Evolutionary conservation across 2,797 vertebrate genomes (phyloP).

Genomic region (Falco novaeseelandiae): DNA sequence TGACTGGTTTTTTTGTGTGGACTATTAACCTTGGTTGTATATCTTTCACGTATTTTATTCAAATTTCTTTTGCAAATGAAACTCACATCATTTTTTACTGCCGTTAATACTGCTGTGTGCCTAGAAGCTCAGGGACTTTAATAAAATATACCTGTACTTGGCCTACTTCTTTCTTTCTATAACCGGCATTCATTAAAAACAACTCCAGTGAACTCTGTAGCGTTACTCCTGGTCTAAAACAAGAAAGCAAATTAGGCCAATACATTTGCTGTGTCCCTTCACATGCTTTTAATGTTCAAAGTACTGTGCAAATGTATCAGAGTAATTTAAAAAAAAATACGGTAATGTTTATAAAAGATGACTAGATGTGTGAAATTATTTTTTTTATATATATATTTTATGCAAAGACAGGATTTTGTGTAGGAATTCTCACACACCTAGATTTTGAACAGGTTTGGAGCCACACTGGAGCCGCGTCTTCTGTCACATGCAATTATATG

Average conservation of each 20-base stretch:
- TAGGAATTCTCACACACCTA: neutral
- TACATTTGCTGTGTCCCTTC: neutral
- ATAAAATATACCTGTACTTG: slow-evolving; percentile 25
- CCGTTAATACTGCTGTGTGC: neutral
- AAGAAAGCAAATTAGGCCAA: neutral
- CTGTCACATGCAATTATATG: neutral
- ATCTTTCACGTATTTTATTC: neutral
- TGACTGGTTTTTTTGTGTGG: neutral
- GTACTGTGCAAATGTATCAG: neutral
- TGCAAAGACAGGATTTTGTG: neutral
- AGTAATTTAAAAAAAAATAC: neutral
- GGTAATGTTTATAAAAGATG: neutral
- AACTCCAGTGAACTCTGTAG: neutral
- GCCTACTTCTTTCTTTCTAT: slow-evolving; percentile 5
- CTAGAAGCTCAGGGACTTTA: neutral
- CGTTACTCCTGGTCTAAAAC: neutral
- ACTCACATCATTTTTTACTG: neutral
- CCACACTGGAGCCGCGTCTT: neutral
- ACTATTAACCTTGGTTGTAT: neutral
- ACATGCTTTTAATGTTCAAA: neutral
- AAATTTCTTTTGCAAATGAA: neutral
- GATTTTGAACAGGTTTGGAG: neutral
- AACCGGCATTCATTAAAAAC: neutral
- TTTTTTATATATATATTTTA: neutral
- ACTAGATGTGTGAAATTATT: neutral